Evolutionary conservation across 92 coral and sea anemone genomes (phyloP).

Genomic region (Diadumene lineata): DNA sequence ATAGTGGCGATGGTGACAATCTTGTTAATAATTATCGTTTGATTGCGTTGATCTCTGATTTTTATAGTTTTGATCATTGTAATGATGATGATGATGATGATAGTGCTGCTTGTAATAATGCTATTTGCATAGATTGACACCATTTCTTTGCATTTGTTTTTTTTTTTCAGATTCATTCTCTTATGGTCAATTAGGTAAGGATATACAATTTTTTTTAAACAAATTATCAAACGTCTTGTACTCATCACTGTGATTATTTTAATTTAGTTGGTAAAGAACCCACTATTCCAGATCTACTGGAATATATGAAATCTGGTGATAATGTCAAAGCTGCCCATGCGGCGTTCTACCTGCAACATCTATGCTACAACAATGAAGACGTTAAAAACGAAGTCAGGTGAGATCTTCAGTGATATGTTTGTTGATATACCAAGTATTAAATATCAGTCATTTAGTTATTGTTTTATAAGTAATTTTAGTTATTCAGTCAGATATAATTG

Average conservation of each 20-base stretch:
- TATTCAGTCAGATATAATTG: not conserved
- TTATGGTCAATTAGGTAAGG: constrained; percentile 70
- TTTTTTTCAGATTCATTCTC: constrained; percentile 72
- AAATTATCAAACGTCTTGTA: not conserved
- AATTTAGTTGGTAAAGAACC: constrained; percentile 84
- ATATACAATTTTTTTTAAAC: not conserved
- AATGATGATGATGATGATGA: not conserved
- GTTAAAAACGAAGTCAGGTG: constrained; percentile 96
- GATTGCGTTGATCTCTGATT: not conserved
- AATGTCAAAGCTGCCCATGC: constrained; percentile 76
- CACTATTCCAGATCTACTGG: constrained; percentile 91
- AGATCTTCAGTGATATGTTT: not conserved
- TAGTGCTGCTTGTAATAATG: not conserved
- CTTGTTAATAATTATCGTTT: constrained; percentile 6
- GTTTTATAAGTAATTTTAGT: too few species aligned
- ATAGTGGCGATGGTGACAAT: not conserved
- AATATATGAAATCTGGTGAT: constrained; percentile 84
- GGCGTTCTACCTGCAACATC: constrained; percentile 88
- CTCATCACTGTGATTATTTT: not conserved
- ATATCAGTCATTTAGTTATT: not conserved
- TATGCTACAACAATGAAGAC: constrained; percentile 83
- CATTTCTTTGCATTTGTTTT: too few species aligned
- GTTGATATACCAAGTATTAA: too few species aligned
- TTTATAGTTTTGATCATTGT: not conserved
- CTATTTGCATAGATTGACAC: too few species aligned